Evolutionary conservation across 2,797 vertebrate genomes (phyloP).

Genomic region (Phrynocephalus forsythii): DNA sequence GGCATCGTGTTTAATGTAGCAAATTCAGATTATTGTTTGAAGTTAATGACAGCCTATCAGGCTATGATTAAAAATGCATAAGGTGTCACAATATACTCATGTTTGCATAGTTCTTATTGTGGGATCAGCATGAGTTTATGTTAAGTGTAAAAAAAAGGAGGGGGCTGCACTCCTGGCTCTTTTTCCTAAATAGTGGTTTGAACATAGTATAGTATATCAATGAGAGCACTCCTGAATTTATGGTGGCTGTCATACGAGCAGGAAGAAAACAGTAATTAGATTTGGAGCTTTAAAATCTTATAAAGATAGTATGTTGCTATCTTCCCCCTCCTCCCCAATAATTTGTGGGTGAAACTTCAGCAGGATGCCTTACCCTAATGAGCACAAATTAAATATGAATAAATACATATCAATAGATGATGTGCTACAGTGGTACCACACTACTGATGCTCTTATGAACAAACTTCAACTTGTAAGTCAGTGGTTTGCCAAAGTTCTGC

Average conservation of each 20-base stretch:
- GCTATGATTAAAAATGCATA: slow-evolving; percentile 74
- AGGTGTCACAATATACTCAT: slow-evolving; percentile 60
- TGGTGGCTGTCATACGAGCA: slow-evolving; percentile 8
- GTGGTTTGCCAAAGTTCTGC: background rate
- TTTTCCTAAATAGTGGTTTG: slow-evolving; percentile 21
- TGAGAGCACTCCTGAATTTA: background rate
- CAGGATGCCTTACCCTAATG: background rate
- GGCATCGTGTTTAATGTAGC: slow-evolving; percentile 74
- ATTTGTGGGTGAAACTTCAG: background rate
- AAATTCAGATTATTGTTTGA: slow-evolving; percentile 69
- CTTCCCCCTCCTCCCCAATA: slow-evolving; percentile 13
- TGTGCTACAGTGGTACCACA: background rate
- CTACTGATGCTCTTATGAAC: background rate
- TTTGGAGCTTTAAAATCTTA: slow-evolving; percentile 11
- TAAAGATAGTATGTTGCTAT: background rate
- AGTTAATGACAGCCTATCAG: slow-evolving; percentile 74
- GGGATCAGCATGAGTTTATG: slow-evolving; percentile 37
- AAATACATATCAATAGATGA: slow-evolving; percentile 4
- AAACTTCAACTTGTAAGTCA: background rate
- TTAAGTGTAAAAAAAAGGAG: slow-evolving; percentile 23
- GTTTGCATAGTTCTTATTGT: slow-evolving; percentile 58
- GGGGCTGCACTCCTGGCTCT: background rate
- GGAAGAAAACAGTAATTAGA: slow-evolving; percentile 2
- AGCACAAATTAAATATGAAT: too few species aligned
- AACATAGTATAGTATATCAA: slow-evolving; percentile 19